A percentile compares a stretch with the other conserved stretches of the same genome.
Evolutionary conservation across 1,140 invertebrate genomes (phyloP).

Genomic region (Sarcophaga bullata): DNA sequence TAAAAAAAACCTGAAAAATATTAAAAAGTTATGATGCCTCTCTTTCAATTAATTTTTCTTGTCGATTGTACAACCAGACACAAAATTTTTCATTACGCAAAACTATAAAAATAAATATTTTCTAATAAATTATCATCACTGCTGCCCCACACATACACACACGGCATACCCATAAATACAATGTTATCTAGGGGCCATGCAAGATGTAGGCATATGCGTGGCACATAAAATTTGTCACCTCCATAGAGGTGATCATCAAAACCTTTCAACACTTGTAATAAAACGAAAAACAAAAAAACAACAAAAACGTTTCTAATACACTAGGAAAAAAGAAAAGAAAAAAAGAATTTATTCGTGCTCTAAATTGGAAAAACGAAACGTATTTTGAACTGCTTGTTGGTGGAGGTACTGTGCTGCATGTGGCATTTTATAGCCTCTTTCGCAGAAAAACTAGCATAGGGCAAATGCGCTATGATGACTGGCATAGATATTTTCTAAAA

Average conservation of each 20-base stretch:
- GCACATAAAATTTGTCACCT: background rate
- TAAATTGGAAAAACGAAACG: too few relatives aligned
- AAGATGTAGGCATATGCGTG: background rate
- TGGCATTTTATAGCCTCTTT: background rate
- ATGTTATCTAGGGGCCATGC: background rate
- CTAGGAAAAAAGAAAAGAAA: background rate
- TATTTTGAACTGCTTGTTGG: background rate
- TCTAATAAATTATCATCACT: background rate
- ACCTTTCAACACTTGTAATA: background rate
- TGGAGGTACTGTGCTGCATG: background rate
- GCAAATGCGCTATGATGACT: too few relatives aligned
- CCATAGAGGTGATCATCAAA: background rate
- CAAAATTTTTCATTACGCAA: background rate
- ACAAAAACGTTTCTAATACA: background rate
- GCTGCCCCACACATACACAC: background rate
- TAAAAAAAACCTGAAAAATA: too few relatives aligned
- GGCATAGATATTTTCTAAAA: background rate
- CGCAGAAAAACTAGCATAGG: background rate
- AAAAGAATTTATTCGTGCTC: background rate
- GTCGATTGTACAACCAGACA: too few relatives aligned
- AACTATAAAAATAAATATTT: conserved; percentile 21
- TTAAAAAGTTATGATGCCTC: too few relatives aligned
- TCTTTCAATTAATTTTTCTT: too few relatives aligned
- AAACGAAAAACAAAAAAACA: background rate
- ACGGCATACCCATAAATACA: background rate